These are phyloP conservation scores for Drosophila repleta DNA, from an alignment of 1,140 invertebrate species.

Conservation along the genomic window DNA sequence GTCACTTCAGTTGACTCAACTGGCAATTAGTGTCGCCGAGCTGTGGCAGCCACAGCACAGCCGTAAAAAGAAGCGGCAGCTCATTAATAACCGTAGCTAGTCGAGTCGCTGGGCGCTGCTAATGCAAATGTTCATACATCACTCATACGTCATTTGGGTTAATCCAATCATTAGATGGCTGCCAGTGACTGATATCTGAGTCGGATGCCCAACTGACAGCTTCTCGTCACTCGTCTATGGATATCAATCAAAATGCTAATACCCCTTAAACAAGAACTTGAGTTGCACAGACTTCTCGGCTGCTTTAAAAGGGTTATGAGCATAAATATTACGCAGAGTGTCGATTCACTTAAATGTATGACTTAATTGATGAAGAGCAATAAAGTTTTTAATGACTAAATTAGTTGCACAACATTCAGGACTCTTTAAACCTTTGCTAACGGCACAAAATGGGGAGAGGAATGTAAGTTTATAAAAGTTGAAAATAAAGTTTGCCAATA, in stretches of 20 bases:
- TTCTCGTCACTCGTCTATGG: conserved; percentile 44
- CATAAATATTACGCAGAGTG: background rate
- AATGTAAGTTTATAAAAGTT: too few species aligned
- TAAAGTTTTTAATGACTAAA: conserved; percentile 14
- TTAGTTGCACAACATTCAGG: conserved; percentile 6
- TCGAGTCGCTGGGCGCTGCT: conserved; percentile 3
- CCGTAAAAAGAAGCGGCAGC: conserved; percentile 40
- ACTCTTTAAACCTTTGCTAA: background rate
- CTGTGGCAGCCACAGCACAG: conserved; percentile 28
- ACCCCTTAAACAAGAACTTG: conserved; percentile 24
- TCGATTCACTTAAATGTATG: too few species aligned
- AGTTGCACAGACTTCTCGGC: background rate
- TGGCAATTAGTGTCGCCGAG: conserved; percentile 68
- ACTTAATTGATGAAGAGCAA: background rate
- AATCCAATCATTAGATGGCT: conserved; percentile 64
- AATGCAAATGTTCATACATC: conserved; percentile 62
- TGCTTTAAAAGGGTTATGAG: background rate
- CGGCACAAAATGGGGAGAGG: too few species aligned
- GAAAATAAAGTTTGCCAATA: background rate
- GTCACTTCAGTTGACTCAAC: conserved; percentile 56
- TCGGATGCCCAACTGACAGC: conserved; percentile 43
- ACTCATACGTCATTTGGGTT: conserved; percentile 77
- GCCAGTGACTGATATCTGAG: conserved; percentile 22
- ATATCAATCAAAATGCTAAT: conserved; percentile 74
- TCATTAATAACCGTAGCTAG: conserved; percentile 68